Evolutionary conservation across 2,797 vertebrate species (phyloP).

Genomic region (Lateolabrax maculatus): DNA sequence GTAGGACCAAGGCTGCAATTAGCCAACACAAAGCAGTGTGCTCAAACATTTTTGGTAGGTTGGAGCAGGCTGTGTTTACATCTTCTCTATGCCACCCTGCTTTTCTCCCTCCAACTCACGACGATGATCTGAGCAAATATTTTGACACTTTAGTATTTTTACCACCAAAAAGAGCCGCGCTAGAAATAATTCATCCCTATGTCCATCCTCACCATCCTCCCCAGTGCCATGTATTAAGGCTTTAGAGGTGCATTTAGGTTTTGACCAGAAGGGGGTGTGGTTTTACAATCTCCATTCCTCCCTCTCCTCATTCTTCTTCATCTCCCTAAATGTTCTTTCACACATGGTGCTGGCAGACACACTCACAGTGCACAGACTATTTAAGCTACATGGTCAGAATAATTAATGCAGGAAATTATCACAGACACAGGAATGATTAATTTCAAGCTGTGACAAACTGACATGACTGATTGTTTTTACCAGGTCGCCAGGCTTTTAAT

Average conservation of each 20-base stretch:
- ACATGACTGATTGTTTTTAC: constrained; percentile 68
- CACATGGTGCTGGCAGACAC: constrained; percentile 68
- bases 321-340: constrained; percentile 66
- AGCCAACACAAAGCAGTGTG: constrained; percentile 47
- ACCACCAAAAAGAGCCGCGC: neutral
- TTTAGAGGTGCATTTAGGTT: constrained; percentile 69
- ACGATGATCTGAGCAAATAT: constrained; percentile 38
- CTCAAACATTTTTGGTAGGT: constrained; percentile 38
- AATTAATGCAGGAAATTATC: constrained; percentile 72
- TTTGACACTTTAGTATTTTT: constrained; percentile 18
- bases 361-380: constrained; percentile 73
- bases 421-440: constrained; percentile 66
- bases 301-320: constrained; percentile 71
- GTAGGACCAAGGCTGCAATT: constrained; percentile 50
- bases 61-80: constrained; percentile 59
- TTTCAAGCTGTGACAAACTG: constrained; percentile 63
- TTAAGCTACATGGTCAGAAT: constrained; percentile 71
- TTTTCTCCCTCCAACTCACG: constrained; percentile 27
- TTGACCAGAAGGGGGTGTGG: constrained; percentile 78
- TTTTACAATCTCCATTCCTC: constrained; percentile 83
- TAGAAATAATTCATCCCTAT: neutral
- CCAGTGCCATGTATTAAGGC: constrained; percentile 68
- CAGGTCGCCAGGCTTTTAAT: constrained; percentile 66
- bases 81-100: constrained; percentile 17
- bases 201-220: neutral